A percentile compares a stretch with the other conserved stretches of the same genome.
Conservation (phyloP, 1,140 invertebrate species). For the Cydia splendana region DNA sequence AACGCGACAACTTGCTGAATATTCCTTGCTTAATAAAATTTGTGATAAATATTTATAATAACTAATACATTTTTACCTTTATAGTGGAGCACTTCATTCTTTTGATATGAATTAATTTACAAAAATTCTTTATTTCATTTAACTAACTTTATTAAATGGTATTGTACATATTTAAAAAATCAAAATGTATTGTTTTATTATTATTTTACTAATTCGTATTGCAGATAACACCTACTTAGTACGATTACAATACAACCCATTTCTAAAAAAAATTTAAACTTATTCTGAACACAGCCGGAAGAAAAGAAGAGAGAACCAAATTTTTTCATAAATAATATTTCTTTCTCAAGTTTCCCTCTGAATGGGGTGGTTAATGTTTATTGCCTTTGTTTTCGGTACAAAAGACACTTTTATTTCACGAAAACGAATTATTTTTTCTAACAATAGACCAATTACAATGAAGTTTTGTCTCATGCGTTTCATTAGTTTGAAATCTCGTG, state of each 20-base stretch:
- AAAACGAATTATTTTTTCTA: conserved; percentile 21
- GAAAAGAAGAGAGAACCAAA: not conserved
- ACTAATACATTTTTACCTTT: too few relatives aligned
- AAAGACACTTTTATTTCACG: conserved; percentile 27
- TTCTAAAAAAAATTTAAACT: not conserved
- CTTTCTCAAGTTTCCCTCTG: conserved; percentile 8
- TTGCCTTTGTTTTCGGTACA: conserved; percentile 18
- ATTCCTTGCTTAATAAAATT: too few relatives aligned
- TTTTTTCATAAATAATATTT: conserved; percentile 26
- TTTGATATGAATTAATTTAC: too few relatives aligned
- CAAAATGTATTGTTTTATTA: too few relatives aligned
- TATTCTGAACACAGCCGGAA: not conserved
- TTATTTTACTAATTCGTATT: too few relatives aligned
- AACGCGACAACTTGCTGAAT: not conserved
- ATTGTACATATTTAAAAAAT: too few relatives aligned
- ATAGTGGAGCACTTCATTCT: too few relatives aligned
- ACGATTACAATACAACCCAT: not conserved
- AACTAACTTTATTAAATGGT: too few relatives aligned
- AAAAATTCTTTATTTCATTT: too few relatives aligned
- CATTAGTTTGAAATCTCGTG: not conserved
- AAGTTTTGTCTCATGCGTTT: conserved; percentile 2
- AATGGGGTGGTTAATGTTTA: conserved; percentile 28
- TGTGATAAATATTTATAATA: too few relatives aligned
- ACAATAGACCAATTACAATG: conserved; percentile 24
- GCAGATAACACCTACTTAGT: too few relatives aligned